A percentile compares a stretch with the other conserved stretches of the same genome.
Conservation (phyloP, 2,888 invertebrate genomes). For the Clostera curtula region DNA sequence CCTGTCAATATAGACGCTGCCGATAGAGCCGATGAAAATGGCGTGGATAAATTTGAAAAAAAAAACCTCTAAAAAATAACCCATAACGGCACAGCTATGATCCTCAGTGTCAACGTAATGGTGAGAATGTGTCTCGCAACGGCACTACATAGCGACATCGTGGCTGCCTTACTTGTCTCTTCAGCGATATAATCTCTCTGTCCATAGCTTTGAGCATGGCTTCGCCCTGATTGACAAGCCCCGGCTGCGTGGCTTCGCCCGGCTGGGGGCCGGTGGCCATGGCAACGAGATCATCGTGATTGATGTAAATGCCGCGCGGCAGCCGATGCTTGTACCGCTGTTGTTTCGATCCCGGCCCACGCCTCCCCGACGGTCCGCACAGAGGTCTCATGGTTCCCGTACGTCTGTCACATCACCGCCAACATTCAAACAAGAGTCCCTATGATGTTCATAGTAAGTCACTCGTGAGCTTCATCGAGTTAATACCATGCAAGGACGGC, state of each 20-base stretch:
- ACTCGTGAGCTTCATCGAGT: conserved; percentile 27
- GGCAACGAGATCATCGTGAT: conserved; percentile 95
- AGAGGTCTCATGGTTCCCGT: conserved; percentile 87
- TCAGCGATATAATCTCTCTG: conserved; percentile 93
- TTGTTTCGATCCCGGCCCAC: conserved; percentile 70
- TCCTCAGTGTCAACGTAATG: conserved; percentile 36
- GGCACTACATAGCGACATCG: conserved; percentile 48
- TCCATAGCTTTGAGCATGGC: conserved; percentile 93
- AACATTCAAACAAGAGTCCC: conserved; percentile 48
- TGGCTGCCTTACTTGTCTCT: conserved; percentile 91
- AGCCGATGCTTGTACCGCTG: conserved; percentile 86
- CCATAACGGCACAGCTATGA: background rate
- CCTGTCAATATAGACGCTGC: too few relatives aligned
- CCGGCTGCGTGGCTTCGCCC: conserved; percentile 68
- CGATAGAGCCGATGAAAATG: too few relatives aligned
- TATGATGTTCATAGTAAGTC: conserved; percentile 21
- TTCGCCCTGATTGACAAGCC: conserved; percentile 80
- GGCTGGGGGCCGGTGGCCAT: conserved; percentile 87
- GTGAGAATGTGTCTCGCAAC: conserved; percentile 55
- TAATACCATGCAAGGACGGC: conserved; percentile 36
- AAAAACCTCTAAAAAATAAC: too few relatives aligned
- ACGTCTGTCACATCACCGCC: conserved; percentile 78
- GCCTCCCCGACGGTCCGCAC: conserved; percentile 80
- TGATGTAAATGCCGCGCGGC: conserved; percentile 97
- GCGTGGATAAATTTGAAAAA: too few relatives aligned